A percentile compares a stretch with the other conserved stretches of the same genome.
These are phyloP conservation scores for Crotalus helleri DNA, from an alignment of 2,113 vertebrate genomes.

Conservation along the genomic window DNA sequence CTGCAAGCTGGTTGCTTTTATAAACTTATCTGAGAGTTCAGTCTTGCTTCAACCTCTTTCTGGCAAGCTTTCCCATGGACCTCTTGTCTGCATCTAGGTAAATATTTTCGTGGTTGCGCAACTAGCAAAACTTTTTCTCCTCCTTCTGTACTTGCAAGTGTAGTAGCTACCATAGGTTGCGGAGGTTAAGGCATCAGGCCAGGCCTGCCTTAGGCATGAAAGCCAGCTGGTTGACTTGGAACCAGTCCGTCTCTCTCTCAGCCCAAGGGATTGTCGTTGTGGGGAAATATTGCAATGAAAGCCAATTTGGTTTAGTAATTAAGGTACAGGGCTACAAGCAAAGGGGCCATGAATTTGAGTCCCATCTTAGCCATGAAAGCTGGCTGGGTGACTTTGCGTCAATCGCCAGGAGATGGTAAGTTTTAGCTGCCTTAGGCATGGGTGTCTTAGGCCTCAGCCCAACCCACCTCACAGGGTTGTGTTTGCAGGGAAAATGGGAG, in stretches of 20 bases:
- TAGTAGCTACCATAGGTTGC: neutral
- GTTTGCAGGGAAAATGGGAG: too few species aligned
- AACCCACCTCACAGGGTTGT: too few species aligned
- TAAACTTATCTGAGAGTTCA: neutral
- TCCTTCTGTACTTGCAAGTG: neutral
- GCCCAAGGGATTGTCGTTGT: neutral
- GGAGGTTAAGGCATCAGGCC: neutral
- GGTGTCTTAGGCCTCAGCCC: too few species aligned
- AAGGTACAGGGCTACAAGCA: too few species aligned
- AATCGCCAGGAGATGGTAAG: too few species aligned
- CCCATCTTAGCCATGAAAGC: too few species aligned
- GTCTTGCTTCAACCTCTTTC: too few species aligned
- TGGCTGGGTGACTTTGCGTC: too few species aligned
- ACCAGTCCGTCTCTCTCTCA: rapidly evolving
- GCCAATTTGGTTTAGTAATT: too few species aligned
- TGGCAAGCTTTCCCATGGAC: neutral
- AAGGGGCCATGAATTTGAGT: too few species aligned
- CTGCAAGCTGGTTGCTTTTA: neutral
- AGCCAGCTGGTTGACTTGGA: neutral
- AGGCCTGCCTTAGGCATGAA: neutral
- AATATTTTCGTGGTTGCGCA: neutral
- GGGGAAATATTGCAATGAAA: neutral
- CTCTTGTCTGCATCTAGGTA: neutral
- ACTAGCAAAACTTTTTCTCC: neutral
- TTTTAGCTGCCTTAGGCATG: too few species aligned